Evolutionary conservation across 2,888 invertebrate genomes (phyloP).

Genomic region (Tubulanus polymorphus): DNA sequence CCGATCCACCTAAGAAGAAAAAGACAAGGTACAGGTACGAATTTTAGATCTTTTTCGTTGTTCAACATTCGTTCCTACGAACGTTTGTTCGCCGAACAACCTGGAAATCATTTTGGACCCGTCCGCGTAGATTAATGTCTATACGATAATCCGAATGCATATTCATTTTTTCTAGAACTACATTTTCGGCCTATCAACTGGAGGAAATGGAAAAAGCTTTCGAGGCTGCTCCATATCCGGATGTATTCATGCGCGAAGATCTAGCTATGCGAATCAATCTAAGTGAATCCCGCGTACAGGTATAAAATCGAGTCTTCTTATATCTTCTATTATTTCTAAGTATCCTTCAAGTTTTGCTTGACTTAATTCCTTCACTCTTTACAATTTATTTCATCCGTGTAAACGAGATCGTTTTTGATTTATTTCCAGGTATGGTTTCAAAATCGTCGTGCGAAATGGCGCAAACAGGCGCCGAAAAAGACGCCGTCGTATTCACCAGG

Average conservation of each 20-base stretch:
- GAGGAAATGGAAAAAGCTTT: conserved; percentile 91
- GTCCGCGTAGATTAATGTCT: background rate
- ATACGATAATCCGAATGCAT: background rate
- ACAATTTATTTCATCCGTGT: no score
- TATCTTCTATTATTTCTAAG: no score
- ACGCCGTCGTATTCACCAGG: background rate
- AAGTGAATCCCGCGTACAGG: conserved; percentile 66
- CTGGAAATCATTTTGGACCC: no score
- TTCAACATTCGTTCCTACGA: no score
- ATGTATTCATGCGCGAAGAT: conserved; percentile 92
- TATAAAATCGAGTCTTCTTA: no score
- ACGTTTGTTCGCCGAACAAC: no score
- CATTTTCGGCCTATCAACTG: conserved; percentile 90
- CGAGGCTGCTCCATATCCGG: conserved; percentile 92
- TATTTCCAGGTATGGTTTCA: conserved; percentile 1
- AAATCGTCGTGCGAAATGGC: background rate
- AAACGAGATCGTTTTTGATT: no score
- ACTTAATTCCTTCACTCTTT: no score
- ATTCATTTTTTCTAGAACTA: conserved; percentile 67
- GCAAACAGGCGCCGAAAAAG: background rate
- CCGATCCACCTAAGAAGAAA: conserved; percentile 2
- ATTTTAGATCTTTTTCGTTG: no score
- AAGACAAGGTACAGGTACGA: conserved; percentile 10
- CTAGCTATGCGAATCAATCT: conserved; percentile 84
- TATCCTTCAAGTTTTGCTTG: no score